Evolutionary conservation across 2,888 invertebrate species (phyloP).

Genomic region (Sympetrum striolatum): DNA sequence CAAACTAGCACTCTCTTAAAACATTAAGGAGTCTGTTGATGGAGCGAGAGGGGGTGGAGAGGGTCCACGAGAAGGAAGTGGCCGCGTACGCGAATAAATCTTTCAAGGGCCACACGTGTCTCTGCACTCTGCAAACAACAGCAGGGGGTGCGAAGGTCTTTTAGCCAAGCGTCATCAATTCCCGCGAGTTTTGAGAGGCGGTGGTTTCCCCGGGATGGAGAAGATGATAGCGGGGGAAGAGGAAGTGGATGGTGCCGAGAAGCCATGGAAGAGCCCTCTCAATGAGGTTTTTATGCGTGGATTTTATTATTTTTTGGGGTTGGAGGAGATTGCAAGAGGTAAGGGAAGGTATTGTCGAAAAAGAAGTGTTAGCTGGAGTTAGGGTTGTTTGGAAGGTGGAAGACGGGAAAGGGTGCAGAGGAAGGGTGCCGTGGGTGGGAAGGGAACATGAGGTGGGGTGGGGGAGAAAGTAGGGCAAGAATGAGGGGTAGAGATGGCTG

Average conservation of each 20-base stretch:
- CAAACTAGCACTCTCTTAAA: background rate
- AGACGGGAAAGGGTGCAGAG: background rate
- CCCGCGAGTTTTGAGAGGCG: background rate
- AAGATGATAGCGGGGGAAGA: background rate
- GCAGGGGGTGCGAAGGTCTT: background rate
- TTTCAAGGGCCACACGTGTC: background rate
- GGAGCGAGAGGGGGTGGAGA: background rate
- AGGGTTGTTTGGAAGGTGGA: background rate
- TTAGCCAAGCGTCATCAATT: background rate
- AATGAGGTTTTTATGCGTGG: background rate
- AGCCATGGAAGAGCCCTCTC: background rate
- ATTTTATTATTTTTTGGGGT: background rate
- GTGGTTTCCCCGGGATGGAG: background rate
- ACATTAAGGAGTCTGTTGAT: background rate
- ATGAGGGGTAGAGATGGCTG: background rate
- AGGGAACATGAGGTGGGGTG: background rate
- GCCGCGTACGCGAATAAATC: background rate
- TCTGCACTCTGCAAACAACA: background rate
- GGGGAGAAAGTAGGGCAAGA: background rate
- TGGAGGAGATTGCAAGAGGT: background rate
- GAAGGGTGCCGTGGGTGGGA: background rate
- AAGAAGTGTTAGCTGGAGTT: background rate
- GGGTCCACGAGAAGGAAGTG: background rate
- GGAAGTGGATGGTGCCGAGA: background rate
- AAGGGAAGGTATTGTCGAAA: background rate